Evolutionary conservation across 2,888 invertebrate species (phyloP), one percentile per base, ranked within the genome.

Genomic region (Chymomyza fuscimana): DNA sequence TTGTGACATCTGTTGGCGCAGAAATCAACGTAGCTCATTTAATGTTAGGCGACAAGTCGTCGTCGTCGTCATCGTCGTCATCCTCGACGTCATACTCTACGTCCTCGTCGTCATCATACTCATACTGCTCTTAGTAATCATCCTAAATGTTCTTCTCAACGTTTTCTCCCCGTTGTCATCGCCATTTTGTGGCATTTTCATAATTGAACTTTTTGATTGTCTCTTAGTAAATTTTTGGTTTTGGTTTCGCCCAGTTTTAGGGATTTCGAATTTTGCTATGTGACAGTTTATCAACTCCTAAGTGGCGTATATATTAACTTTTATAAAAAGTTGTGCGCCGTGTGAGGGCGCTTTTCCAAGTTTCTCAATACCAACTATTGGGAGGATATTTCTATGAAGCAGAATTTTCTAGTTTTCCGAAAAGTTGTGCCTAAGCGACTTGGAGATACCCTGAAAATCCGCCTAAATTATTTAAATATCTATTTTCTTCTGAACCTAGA

Each of bases 161-260:
- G 74, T 68, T 78, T 54, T n/a, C 19, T 5, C 22, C 15, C 10
- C 54, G 15, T 16, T 54, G 10, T 54, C 22, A 22, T 54, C 54
- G 9, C 15, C 54, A 54, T 54, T 54, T 54, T 54, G 75, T 70
- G 77, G 63, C 68, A 82, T 73, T 80, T 82, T 82, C 81, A 82
- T 82, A 85, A 79, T 85, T 83, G 74, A 83, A 86, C 83, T 82
- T 85, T 74, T 54, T 54, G 19, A 9, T 54, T 15, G 10, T 54
- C 22, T 54, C 22, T 7, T 16, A 19, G 16, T n/a, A 9, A 19
- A 54, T 12, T 54, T 54, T 54, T 7, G 16, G 22, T 54, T 54
- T 52, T 54, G 16, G 16, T 54, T 54, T 54, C 5, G 6, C 40
- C 10, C 12, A 46, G 40, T 46, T 12, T 46, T 46, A 50, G 67